Conservation (phyloP, 2,888 invertebrate genomes). For the Drosophila recens region DNA sequence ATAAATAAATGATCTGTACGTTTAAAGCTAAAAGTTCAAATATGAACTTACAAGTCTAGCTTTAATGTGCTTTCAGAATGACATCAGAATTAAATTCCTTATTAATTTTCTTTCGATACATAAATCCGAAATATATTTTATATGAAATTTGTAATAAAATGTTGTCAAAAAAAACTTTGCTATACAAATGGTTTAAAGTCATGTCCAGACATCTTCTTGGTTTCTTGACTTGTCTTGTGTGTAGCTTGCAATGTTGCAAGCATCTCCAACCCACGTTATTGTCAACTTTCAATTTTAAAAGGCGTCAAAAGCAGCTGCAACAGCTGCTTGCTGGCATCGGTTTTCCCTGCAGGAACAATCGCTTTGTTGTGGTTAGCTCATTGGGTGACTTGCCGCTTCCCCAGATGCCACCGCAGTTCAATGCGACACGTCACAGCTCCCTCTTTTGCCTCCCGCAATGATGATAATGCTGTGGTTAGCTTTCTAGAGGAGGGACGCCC, state of each 20-base stretch:
- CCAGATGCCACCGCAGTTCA: slow-evolving; percentile 24
- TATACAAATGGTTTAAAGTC: no score
- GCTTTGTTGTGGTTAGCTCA: slow-evolving; percentile 66
- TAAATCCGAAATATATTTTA: no score
- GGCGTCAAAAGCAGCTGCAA: slow-evolving; percentile 30
- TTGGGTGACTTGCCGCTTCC: slow-evolving; percentile 43
- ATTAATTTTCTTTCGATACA: no score
- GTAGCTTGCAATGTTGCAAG: not conserved
- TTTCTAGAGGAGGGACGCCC: slow-evolving; percentile 15
- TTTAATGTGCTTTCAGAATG: no score
- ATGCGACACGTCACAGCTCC: slow-evolving; percentile 56
- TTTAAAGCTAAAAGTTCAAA: no score
- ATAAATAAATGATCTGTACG: no score
- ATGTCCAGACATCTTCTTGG: not conserved
- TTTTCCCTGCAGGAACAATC: slow-evolving; percentile 11
- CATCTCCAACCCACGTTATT: not conserved
- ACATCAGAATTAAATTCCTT: no score
- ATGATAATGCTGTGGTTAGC: slow-evolving; percentile 3
- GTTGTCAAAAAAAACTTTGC: no score
- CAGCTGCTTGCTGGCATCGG: slow-evolving; percentile 37
- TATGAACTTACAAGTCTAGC: no score
- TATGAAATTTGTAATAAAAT: no score
- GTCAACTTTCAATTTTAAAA: slow-evolving; percentile 22
- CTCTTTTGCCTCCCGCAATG: not conserved
- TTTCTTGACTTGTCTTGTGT: not conserved